Evolutionary conservation across 1,140 invertebrate genomes (phyloP), one percentile per base, ranked within the genome.

Genomic region (Drosophila auraria): DNA sequence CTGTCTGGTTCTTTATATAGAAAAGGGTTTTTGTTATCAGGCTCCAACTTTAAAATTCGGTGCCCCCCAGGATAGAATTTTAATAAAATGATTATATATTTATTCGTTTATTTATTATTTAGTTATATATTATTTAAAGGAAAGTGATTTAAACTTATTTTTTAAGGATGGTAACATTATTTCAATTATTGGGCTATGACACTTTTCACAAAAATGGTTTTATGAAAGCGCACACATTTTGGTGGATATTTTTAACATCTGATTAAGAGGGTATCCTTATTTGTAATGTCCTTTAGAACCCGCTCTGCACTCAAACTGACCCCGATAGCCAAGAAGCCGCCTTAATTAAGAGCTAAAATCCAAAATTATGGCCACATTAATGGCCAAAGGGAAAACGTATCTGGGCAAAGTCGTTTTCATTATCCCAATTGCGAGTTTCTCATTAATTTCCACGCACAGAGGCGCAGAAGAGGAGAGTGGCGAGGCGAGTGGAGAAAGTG

Each of bases 291-390:
- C 7, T 56, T 14, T 11, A 17, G 9, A 25, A 2, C 25, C 25
- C 49, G 14, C 14, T 15, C 3, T 23, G 36, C 33, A 56, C 53
- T 56, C 7, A 45, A 23, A 25, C 38, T 80, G 78, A 84, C 82
- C 82, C 61, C 54, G 69, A 78, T 62, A 27, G 25, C 14, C 17
- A 36, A 33, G n/a, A 17, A 63, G 17, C 20, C 50, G 50, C 56
- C 58, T 72, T 79, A 86, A 86, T 86, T 86, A 86, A 76, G 59
- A 87, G 44, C 61, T 56, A 44, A 82, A 49, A 58, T 50, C 36
- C 53, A 30, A 58, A 64, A 51, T 59, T 33, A 47, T 50, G 59
- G 25, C 49, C 49, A 62, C 42, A 61, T 14, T 50, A 47, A 27
- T 33, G 44, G 36, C 15, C 25, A 42, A 54, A 47, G 40, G 40